Base-by-base conservation (phyloP, 2,113 vertebrate genomes). In the Apteryx mantelli region DNA sequence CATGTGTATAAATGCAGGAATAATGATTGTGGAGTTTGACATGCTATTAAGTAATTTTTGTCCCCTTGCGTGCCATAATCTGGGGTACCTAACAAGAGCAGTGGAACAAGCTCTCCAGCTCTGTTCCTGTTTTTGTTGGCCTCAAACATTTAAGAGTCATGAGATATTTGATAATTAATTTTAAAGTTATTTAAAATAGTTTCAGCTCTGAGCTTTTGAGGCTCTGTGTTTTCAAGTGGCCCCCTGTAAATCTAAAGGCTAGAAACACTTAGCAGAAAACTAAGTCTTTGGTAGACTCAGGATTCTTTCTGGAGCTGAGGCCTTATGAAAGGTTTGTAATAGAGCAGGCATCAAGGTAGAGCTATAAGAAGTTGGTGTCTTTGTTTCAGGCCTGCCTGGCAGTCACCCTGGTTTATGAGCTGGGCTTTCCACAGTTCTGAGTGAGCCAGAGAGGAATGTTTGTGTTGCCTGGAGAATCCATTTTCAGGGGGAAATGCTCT, bases 1-100 rank as follows among this genome's bases (percentile, higher is more conserved):
- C 17, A 20, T 3, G 0, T 7, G 5, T 5, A 0, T 48, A 55
- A 79, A 30, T 68, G 52, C 25, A 76, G 60, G 52, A 85, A 60
- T 71, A 52, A 82, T 82, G 56, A 58, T 56, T 76, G 11, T 9
- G 32, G 61, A 69, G 40, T 58, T 28, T 40, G 32, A 61, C 77
- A 40, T 7, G 25, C 40, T 82, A 15, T 58, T 32, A 60, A 76
- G 42, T 69, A 52, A 42, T 87, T 89, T 65, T 68, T 30, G 6
- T 26, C 7, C 17, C 30, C 17, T 66, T 18, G 14, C 10, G 22
- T 40, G 5, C 87, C 71, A 4, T 22, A 53, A 18, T 13, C 15
- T 30, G 32, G 65, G 53, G 36, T 69, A 73, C 42, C 63, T 83
- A 36, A 64, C 82, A 80, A 83, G 58, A 89, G 30, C 30, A 81